Evolutionary conservation across 2,888 invertebrate species (phyloP), one percentile per base, ranked within the genome.

Genomic region (Fissipunctia ypsillon): DNA sequence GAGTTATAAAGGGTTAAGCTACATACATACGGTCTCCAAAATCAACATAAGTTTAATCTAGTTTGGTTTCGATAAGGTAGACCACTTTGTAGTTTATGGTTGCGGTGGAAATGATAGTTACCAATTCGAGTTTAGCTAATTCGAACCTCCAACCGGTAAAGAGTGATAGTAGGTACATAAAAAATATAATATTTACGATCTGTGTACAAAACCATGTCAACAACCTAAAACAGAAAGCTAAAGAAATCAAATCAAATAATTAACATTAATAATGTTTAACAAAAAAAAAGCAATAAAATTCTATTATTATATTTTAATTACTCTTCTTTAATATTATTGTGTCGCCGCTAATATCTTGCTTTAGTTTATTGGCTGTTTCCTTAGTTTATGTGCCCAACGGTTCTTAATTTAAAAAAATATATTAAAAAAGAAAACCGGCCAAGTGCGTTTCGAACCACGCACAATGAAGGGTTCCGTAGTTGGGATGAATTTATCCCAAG

Each of bases 271-370:
- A 50, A 57, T 67, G 22, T 73, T 84, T 59, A 57, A 78, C 70
- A 71, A 73, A 81, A 71, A 73, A 81, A 78, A 73, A 64, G 43
- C 12, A 61, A 80, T 83, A 80, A 83, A 83, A 69, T 3, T 10
- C 10, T 41, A 66, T 77, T 68, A 60, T 66, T 52, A 38, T 22
- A 56, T 69, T 73, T 69, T 66, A 60, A 83, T 72, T 80, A 69
- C 45, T 28, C 1, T 31, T 45, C 1, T 52, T 60, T 77, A 66
- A 76, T 70, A 54, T 69, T 69, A 64, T 56, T 61, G 56, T 64
- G 69, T 63, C 28, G 28, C 31, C 52, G 64, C 57, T 84, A 85
- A 85, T 80, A 70, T 77, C 19, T 52, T 61, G 77, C 57, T 45
- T 84, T 28, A 73, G 61, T 76, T 81, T 73, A 74, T 76, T 65